A percentile compares a stretch with the other conserved stretches of the same genome.
Evolutionary conservation across 2,113 vertebrate species (phyloP).

Genomic region (Otolemur garnettii): DNA sequence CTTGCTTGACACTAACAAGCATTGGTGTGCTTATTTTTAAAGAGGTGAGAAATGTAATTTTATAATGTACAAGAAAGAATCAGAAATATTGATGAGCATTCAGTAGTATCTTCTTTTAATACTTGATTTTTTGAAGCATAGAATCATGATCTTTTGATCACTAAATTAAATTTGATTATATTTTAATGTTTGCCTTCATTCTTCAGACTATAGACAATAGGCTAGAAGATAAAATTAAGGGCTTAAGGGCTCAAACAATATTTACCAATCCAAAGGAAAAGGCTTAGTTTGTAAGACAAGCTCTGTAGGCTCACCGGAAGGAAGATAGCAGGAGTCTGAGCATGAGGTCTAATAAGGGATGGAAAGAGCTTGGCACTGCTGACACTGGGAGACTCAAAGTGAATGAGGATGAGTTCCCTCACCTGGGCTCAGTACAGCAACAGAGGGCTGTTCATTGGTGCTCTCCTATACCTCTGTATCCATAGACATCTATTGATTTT

Average conservation of each 20-base stretch:
- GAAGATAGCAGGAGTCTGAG: not conserved
- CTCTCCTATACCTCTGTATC: not conserved
- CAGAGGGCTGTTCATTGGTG: not conserved
- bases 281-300: not conserved
- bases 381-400: not conserved
- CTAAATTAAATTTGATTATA: slow-evolving; percentile 13
- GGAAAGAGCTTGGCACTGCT: not conserved
- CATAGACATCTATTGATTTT: not conserved
- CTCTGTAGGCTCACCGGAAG: not conserved
- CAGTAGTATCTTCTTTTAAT: not conserved
- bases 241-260: not conserved
- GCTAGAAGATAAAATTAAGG: not conserved
- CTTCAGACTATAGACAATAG: not conserved
- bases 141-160: not conserved
- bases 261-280: slow-evolving; percentile 5
- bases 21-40: not conserved
- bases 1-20: not conserved
- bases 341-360: not conserved
- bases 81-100: not conserved
- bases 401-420: not conserved
- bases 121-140: not conserved
- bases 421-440: not conserved
- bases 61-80: not conserved
- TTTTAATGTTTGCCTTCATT: not conserved
- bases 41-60: not conserved